These are phyloP conservation scores for Cyclargus thomasi DNA, from an alignment of 1,140 invertebrate genomes.

Conservation along the genomic window DNA sequence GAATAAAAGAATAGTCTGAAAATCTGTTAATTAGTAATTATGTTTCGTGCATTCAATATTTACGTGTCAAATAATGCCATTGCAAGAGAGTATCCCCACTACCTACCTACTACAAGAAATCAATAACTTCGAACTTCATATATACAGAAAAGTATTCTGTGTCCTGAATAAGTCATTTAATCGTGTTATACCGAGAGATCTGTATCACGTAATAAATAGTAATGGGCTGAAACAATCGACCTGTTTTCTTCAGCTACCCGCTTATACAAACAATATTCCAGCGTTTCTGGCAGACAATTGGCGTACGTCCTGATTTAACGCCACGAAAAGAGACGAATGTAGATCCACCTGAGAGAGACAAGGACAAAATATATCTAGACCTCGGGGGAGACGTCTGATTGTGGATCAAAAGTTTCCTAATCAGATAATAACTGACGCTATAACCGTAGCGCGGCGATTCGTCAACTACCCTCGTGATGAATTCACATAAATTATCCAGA, in stretches of 20 bases:
- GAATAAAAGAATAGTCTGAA: too few species aligned
- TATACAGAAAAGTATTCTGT: too few species aligned
- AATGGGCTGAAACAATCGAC: slow-evolving; percentile 19
- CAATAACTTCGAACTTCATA: too few species aligned
- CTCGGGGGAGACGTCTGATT: slow-evolving; percentile 25
- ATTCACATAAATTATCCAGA: not conserved
- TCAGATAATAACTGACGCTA: slow-evolving; percentile 20
- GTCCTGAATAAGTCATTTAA: not conserved
- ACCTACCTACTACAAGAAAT: too few species aligned
- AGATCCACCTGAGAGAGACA: slow-evolving; percentile 1
- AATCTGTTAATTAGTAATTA: too few species aligned
- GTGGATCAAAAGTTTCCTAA: slow-evolving; percentile 27
- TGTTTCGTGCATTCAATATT: too few species aligned
- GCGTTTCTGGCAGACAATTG: slow-evolving; percentile 14
- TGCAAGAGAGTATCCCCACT: too few species aligned
- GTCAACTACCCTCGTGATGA: not conserved
- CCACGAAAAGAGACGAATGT: slow-evolving; percentile 20
- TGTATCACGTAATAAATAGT: slow-evolving; percentile 9
- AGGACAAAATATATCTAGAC: slow-evolving; percentile 21
- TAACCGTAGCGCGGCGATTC: slow-evolving; percentile 7
- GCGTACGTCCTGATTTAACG: slow-evolving; percentile 17
- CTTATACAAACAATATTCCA: slow-evolving; percentile 20
- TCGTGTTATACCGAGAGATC: not conserved
- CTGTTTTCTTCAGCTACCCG: slow-evolving; percentile 16
- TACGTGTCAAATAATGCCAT: too few species aligned